Evolutionary conservation across 2,797 vertebrate species (phyloP), one percentile per base, ranked within the genome.

Genomic region (Dendrocincla tyrannina): DNA sequence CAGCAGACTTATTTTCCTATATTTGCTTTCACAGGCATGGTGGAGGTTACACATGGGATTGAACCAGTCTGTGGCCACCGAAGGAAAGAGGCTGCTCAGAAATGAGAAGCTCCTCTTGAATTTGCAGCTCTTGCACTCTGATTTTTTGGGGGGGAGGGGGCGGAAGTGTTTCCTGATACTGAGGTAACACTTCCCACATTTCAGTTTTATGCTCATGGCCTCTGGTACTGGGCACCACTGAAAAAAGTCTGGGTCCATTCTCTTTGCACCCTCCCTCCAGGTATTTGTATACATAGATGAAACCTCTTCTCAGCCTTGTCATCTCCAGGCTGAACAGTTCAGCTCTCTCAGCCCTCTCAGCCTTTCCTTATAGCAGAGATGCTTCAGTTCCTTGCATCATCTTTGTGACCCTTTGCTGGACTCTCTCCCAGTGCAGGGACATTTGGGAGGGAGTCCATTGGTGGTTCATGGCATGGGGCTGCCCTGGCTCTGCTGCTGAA

Each of bases 21-120:
- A 11, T 9, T 23, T 60, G 19, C 4, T n/a, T 13, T 63, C 0
- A 1, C 22, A 47, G 72, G 24, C 32, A 18, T 7, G 2, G 30
- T 47, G 46, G 32, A 63, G 19, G 13, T 73, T 33, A n/a, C 17
- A 28, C 2, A 3, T 2, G 27, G 32, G 30, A 75, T 41, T 8
- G 0, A 47, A 60, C 2, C 25, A 44, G 20, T 2, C 37, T 64
- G 30, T 53, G 62, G 28, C 44, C 42, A 64, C 15, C 1, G 1
- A 64, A 75, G 28, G n/a, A 80, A 88, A 83, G 19, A 7, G 6
- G 3, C 35, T 47, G 44, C 47, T 82, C 41, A 58, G 74, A 58
- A 86, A 56, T 20, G 6, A 74, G 22, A 55, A 88, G 5, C 8
- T 72, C 24, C 69, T 44, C 42, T 81, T 80, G 60, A 75, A 67